Percentiles rank a stretch among this genome's conserved stretches.
phyloP scores from a whole-genome alignment of 2,797 vertebrate species.

The Diglossa cyanea region DNA sequence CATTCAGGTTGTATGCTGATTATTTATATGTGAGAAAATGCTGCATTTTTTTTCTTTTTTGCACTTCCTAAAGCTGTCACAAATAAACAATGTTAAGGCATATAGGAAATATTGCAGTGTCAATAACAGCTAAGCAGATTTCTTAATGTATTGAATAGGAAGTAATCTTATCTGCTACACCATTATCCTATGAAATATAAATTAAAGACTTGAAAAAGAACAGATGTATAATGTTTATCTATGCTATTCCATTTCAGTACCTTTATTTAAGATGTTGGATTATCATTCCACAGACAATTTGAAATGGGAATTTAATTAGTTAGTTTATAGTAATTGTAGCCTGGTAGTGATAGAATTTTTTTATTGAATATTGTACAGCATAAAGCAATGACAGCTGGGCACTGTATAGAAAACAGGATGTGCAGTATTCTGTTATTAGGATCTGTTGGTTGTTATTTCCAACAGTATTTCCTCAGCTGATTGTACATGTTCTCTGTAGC shows the following conservation, averaged over 20 bases:
- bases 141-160: background rate
- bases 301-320: slow-evolving; percentile 18
- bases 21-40: background rate
- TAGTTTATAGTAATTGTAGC: background rate
- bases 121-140: background rate
- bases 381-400: background rate
- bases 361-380: background rate
- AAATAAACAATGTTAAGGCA: background rate
- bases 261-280: background rate
- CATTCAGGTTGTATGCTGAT: background rate
- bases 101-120: background rate
- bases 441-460: background rate
- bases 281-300: background rate
- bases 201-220: background rate
- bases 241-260: background rate
- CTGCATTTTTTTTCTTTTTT: background rate
- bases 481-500: background rate
- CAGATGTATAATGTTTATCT: background rate
- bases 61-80: background rate
- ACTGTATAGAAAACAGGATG: background rate
- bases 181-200: background rate
- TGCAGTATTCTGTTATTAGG: background rate
- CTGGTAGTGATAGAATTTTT: background rate
- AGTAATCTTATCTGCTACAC: background rate
- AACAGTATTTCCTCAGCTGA: background rate